Evolutionary conservation across 2,797 vertebrate genomes (phyloP).

Genomic region (Alca torda): DNA sequence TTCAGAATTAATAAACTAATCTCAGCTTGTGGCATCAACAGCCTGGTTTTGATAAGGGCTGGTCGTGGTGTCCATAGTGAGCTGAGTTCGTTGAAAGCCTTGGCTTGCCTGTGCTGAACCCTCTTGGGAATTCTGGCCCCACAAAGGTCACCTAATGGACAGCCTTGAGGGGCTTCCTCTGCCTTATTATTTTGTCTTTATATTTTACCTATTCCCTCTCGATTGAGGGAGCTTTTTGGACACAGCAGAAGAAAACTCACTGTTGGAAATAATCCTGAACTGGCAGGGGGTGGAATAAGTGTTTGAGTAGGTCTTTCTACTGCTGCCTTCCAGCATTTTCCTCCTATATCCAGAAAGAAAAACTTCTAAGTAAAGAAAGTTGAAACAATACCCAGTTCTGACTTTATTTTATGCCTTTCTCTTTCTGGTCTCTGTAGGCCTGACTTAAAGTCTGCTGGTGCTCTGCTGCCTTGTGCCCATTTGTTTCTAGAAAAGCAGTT

Average conservation of each 20-base stretch:
- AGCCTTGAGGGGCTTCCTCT: background rate
- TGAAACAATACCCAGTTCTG: background rate
- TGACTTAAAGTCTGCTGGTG: background rate
- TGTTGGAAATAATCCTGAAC: background rate
- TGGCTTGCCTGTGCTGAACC: background rate
- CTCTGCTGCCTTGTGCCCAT: background rate
- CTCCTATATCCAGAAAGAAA: background rate
- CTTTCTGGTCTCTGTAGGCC: background rate
- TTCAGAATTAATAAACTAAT: background rate
- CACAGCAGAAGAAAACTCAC: background rate
- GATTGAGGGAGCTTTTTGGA: background rate
- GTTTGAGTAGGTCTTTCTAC: background rate
- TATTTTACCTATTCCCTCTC: background rate
- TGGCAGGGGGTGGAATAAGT: background rate
- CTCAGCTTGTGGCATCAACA: background rate
- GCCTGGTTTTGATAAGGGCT: background rate
- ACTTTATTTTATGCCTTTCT: background rate
- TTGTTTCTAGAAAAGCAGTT: background rate
- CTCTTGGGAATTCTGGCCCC: background rate
- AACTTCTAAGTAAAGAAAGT: background rate
- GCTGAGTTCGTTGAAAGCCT: background rate
- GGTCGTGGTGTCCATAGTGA: accelerated
- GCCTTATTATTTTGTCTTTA: background rate
- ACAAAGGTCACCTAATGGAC: background rate
- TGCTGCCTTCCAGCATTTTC: background rate